Percentiles rank a stretch among this genome's conserved stretches.
Conservation (phyloP, 1,140 invertebrate species). For the Drosophila ogumai region DNA sequence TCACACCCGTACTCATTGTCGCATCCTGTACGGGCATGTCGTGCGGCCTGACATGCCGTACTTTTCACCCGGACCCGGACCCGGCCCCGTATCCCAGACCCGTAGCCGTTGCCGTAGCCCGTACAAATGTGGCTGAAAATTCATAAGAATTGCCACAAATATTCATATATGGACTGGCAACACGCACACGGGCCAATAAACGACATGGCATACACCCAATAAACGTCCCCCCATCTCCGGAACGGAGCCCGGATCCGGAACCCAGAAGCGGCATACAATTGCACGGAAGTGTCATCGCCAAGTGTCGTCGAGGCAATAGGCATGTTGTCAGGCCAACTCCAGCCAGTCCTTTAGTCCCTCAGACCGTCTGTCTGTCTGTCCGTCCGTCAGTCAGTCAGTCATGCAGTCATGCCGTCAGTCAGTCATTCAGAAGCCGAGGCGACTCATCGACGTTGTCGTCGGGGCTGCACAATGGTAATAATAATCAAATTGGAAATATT, state of each 20-base stretch:
- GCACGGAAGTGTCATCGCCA: constrained; percentile 79
- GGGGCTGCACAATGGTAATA: constrained; percentile 47
- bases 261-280: constrained; percentile 71
- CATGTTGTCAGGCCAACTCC: constrained; percentile 51
- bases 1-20: constrained; percentile 50
- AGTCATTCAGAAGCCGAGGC: constrained; percentile 14
- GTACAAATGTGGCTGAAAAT: constrained; percentile 68
- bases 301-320: constrained; percentile 79
- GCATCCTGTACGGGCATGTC: constrained; percentile 60
- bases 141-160: constrained; percentile 82
- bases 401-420: constrained; percentile 11
- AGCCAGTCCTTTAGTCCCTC: constrained; percentile 19
- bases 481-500: constrained; percentile 54
- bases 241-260: constrained; percentile 42
- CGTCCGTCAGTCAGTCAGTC: constrained; percentile 19
- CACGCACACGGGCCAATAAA: constrained; percentile 71
- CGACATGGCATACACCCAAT: constrained; percentile 65
- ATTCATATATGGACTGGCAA: constrained; percentile 78
- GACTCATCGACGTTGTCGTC: constrained; percentile 27
- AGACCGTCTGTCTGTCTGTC: constrained; percentile 11
- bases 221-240: constrained; percentile 46
- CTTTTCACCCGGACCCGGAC: constrained; percentile 11
- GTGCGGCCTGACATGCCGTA: constrained; percentile 48
- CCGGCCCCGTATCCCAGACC: background rate
- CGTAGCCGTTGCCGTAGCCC: constrained; percentile 7